These are phyloP conservation scores for Acrocera orbiculus DNA, from an alignment of 2,888 invertebrate genomes.

Conservation along the genomic window DNA sequence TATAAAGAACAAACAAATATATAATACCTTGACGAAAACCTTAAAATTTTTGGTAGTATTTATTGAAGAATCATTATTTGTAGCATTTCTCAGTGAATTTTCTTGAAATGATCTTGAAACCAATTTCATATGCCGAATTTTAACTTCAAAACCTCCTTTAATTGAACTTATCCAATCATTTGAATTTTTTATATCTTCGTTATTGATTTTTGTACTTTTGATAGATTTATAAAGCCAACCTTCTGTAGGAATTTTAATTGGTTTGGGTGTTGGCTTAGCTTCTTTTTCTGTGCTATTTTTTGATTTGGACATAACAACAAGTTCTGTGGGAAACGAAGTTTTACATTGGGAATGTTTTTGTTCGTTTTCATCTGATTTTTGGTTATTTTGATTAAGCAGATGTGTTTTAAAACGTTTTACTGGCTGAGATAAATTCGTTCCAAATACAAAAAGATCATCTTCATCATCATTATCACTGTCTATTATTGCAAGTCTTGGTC, in stretches of 20 bases:
- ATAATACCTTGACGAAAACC: constrained; percentile 24
- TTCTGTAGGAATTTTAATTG: constrained; percentile 6
- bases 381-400: not conserved
- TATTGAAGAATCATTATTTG: constrained; percentile 5
- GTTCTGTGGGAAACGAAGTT: constrained; percentile 10
- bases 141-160: constrained; percentile 20
- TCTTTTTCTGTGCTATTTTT: not conserved
- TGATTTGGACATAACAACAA: constrained; percentile 8
- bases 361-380: not conserved
- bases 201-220: constrained; percentile 14
- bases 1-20: not conserved
- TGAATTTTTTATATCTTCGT: constrained; percentile 10
- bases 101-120: constrained; percentile 6
- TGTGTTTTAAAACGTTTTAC: constrained; percentile 7
- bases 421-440: no score
- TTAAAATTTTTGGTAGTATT: constrained; percentile 23
- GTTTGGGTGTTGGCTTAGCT: not conserved
- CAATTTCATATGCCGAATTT: constrained; percentile 16
- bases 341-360: not conserved
- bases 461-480: not conserved
- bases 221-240: constrained; percentile 24
- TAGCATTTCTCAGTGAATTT: constrained; percentile 7
- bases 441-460: not conserved
- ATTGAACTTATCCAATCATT: constrained; percentile 19
- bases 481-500: not conserved